Evolutionary conservation across 2,797 vertebrate species (phyloP), one percentile per base, ranked within the genome.

Genomic region (Poecilia picta): DNA sequence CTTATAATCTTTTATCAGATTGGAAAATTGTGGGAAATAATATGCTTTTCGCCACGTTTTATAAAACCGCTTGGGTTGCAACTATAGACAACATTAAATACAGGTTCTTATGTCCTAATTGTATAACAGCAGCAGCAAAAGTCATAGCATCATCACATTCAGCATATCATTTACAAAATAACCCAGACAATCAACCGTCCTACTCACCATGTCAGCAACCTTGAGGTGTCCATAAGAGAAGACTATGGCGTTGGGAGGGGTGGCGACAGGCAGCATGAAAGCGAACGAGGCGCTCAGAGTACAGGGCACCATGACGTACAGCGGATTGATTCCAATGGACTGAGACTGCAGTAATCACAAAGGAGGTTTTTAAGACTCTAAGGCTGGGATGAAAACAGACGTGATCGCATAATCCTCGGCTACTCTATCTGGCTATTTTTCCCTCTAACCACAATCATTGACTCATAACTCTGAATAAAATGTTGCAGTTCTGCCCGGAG

Each of bases 241-340:
- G 80, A 97, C 98, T 2, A 99, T 99, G n/a, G 98, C 97, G 0
- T 99, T 99, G 11, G 97, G 98, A 0, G 98, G 98, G 0, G 98
- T 99, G 51, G 98, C 98, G 71, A 99, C 98, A 1, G 98, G 98
- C 47, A 99, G 89, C 98, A 99, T 99, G 95, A 99, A 99, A 82
- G 98, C 98, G 59, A 99, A 98, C 1, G 98, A 99, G 0, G 98
- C 93, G 23, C 98, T 98, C 82, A 99, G 95, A 3, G 98, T 98
- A 73, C 96, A 96, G 33, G 98, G 98, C 79, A 99, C 93, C 98
- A 99, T 99, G 90, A 99, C 87, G 45, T 98, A 99, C 72, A 99
- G 89, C 0, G 98, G 98, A 78, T 99, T 97, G 82, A 99, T 95
- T 85, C 93, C 94, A 39, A 98, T 94, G 81, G 97, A 96, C 75